Evolutionary conservation across 30 jellyfish, hydroid and myxozoan species (phyloP).

Genomic region (Nemopilema nomurai): DNA sequence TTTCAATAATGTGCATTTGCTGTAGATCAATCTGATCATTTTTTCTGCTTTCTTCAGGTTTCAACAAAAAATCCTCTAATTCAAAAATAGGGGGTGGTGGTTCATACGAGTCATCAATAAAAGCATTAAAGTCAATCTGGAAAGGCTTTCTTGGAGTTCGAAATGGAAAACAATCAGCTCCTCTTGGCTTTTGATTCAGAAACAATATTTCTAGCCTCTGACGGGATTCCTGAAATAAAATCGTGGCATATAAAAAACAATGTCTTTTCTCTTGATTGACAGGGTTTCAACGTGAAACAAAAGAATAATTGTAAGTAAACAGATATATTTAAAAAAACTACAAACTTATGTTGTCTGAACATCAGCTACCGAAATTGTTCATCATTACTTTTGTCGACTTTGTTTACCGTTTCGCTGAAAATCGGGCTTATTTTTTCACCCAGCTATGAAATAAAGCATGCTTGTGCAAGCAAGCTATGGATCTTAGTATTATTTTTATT

Average conservation of each 20-base stretch:
- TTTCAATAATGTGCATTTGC: conserved; percentile 18
- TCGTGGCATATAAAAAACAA: neutral
- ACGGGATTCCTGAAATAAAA: conserved; percentile 36
- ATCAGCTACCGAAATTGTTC: too few relatives aligned
- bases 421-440: too few relatives aligned
- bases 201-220: conserved; percentile 49
- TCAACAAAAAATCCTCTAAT: conserved; percentile 41
- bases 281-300: neutral
- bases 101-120: conserved; percentile 61
- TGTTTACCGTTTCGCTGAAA: too few relatives aligned
- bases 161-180: conserved; percentile 70
- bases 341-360: too few relatives aligned
- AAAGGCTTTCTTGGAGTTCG: conserved; percentile 46
- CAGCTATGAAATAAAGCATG: too few relatives aligned
- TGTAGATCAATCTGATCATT: neutral
- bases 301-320: too few relatives aligned
- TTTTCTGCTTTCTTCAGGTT: neutral
- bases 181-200: conserved; percentile 60
- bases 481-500: too few relatives aligned
- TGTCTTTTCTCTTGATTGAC: neutral
- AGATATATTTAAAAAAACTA: too few relatives aligned
- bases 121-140: conserved; percentile 53
- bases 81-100: conserved; percentile 65
- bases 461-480: too few relatives aligned
- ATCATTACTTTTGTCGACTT: too few relatives aligned